Conservation (phyloP, 2,888 invertebrate species). For the Folsomia candida region DNA sequence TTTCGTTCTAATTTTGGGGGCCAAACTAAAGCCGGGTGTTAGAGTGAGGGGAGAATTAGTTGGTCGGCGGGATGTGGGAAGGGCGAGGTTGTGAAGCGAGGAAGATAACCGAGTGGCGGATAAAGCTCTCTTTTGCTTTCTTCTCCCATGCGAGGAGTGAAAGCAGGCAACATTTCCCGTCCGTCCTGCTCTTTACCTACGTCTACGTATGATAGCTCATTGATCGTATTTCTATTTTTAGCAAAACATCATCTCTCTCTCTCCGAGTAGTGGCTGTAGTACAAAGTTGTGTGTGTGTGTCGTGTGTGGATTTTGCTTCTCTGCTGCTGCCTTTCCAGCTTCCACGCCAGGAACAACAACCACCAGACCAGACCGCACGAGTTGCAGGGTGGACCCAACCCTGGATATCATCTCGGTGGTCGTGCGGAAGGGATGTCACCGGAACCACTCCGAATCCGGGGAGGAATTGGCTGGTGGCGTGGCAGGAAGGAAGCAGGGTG, state of each 20-base stretch:
- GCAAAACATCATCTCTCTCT: slow-evolving; percentile 17
- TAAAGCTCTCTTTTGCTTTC: slow-evolving; percentile 14
- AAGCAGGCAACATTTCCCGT: slow-evolving; percentile 23
- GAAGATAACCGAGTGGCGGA: no score
- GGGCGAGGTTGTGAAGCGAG: neutral
- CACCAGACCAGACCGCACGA: neutral
- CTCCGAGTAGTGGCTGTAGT: neutral
- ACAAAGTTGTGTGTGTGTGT: no score
- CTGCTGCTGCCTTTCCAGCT: neutral
- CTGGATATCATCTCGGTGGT: neutral
- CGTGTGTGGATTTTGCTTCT: slow-evolving; percentile 1
- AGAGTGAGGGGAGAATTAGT: no score
- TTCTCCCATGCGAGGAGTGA: slow-evolving; percentile 24
- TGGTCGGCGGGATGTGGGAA: no score
- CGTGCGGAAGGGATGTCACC: no score
- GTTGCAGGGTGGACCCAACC: neutral
- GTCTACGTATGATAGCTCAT: slow-evolving; percentile 43
- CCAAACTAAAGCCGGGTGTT: no score
- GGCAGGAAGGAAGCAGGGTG: no score
- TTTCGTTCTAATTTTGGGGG: no score
- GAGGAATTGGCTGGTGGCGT: no score
- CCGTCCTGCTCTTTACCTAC: slow-evolving; percentile 2
- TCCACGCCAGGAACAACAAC: neutral
- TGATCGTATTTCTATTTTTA: slow-evolving; percentile 50
- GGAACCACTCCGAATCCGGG: no score